Evolutionary conservation across 2,888 invertebrate genomes (phyloP).

Genomic region (Rhingia rostrata): DNA sequence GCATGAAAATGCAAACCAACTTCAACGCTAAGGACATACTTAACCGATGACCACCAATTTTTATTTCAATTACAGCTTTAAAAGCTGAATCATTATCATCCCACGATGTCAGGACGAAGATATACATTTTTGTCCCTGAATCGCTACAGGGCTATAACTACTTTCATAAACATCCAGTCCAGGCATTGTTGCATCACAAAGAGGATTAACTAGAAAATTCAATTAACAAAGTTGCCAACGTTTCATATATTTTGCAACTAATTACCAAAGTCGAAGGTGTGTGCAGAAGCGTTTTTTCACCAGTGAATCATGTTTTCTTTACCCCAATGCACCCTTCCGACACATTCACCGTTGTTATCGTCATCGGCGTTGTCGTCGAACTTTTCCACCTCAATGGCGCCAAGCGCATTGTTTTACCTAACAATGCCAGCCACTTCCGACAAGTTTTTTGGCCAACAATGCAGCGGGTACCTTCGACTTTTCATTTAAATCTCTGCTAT

Average conservation of each 20-base stretch:
- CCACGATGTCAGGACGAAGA: neutral
- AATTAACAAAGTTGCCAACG: constrained; percentile 71
- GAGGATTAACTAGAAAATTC: constrained; percentile 62
- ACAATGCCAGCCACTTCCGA: constrained; percentile 30
- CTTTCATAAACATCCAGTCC: constrained; percentile 56
- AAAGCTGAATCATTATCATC: constrained; percentile 33
- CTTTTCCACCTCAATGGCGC: constrained; percentile 47
- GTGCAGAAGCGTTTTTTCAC: constrained; percentile 51
- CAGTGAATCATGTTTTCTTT: constrained; percentile 17
- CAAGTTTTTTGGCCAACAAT: constrained; percentile 46
- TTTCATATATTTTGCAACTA: constrained; percentile 71
- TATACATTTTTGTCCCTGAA: constrained; percentile 10
- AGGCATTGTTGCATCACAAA: constrained; percentile 48
- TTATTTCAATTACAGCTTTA: constrained; percentile 39
- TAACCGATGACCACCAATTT: constrained; percentile 18
- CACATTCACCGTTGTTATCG: constrained; percentile 30
- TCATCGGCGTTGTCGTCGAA: constrained; percentile 26
- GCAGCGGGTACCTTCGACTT: constrained; percentile 45
- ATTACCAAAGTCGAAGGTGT: constrained; percentile 72
- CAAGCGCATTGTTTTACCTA: constrained; percentile 34
- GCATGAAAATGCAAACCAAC: constrained; percentile 6
- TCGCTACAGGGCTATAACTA: constrained; percentile 24
- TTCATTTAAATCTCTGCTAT: constrained; percentile 33
- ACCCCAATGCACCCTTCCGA: constrained; percentile 15
- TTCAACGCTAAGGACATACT: neutral